Evolutionary conservation across 2,888 invertebrate species (phyloP).

Genomic region (Mechanitis mazaeus): DNA sequence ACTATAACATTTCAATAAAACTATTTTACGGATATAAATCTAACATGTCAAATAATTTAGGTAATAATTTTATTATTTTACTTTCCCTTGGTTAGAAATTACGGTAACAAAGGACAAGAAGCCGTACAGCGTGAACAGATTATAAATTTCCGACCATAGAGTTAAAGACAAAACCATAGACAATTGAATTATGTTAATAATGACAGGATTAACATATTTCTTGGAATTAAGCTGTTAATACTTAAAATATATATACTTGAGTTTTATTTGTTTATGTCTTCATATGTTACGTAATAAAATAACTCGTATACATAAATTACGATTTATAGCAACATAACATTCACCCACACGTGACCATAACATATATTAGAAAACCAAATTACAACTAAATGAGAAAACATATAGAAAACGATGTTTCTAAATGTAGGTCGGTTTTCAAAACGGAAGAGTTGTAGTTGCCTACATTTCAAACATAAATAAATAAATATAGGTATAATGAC

Average conservation of each 20-base stretch:
- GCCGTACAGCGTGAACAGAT: conserved; percentile 18
- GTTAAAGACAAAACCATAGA: conserved; percentile 14
- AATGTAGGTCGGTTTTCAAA: conserved; percentile 1
- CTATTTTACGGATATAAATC: too few relatives aligned
- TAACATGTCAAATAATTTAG: neutral
- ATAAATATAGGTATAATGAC: too few relatives aligned
- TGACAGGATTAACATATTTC: neutral
- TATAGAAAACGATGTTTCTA: too few relatives aligned
- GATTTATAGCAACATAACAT: conserved; percentile 1
- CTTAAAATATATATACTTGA: too few relatives aligned
- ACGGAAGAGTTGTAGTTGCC: too few relatives aligned
- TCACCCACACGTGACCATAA: neutral
- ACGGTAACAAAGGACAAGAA: conserved; percentile 10
- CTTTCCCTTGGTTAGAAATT: too few relatives aligned
- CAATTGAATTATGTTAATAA: conserved; percentile 18
- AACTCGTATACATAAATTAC: neutral
- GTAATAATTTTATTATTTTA: neutral
- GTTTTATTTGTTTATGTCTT: too few relatives aligned
- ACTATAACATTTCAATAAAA: too few relatives aligned
- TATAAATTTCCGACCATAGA: conserved; percentile 15
- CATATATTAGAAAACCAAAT: neutral
- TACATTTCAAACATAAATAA: too few relatives aligned
- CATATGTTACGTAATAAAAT: too few relatives aligned
- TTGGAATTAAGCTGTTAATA: too few relatives aligned
- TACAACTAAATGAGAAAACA: neutral